phyloP scores from a whole-genome alignment of 1,140 invertebrate genomes.

The Zaprionus gabonicus region DNA sequence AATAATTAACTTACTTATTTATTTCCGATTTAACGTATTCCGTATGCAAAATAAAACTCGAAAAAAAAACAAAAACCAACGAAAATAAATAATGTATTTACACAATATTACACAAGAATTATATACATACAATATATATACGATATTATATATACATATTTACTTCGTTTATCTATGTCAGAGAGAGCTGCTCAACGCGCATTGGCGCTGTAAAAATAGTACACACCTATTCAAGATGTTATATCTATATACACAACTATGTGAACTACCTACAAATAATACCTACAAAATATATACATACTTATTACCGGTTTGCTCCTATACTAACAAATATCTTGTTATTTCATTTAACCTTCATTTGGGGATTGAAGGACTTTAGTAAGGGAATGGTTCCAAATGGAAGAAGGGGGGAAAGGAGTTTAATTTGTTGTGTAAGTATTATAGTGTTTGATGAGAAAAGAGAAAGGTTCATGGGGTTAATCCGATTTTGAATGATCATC shows the following conservation, averaged over 20 bases:
- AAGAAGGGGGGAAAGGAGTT: too few relatives aligned
- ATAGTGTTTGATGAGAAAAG: too few relatives aligned
- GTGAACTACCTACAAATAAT: conserved; percentile 49
- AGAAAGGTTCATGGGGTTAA: too few relatives aligned
- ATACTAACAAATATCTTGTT: conserved; percentile 40
- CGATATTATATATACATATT: conserved; percentile 42
- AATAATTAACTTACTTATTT: conserved; percentile 71
- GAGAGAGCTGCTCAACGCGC: conserved; percentile 33
- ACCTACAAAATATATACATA: conserved; percentile 63
- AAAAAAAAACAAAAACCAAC: conserved; percentile 6
- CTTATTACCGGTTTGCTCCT: conserved; percentile 76
- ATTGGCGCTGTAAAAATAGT: conserved; percentile 28
- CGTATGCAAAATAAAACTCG: conserved; percentile 25
- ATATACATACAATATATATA: conserved; percentile 41
- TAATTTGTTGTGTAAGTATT: too few relatives aligned
- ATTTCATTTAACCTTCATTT: conserved; percentile 25
- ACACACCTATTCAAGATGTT: conserved; percentile 46
- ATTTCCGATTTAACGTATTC: conserved; percentile 58
- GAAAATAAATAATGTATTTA: conserved; percentile 30
- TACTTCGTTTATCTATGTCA: conserved; percentile 61
- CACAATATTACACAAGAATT: conserved; percentile 29
- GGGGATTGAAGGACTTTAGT: background rate
- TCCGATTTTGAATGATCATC: too few relatives aligned
- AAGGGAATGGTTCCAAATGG: too few relatives aligned
- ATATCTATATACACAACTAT: conserved; percentile 64